Evolutionary conservation across 2,888 invertebrate genomes (phyloP), one percentile per base, ranked within the genome.

Genomic region (Eupithecia pulchellata): DNA sequence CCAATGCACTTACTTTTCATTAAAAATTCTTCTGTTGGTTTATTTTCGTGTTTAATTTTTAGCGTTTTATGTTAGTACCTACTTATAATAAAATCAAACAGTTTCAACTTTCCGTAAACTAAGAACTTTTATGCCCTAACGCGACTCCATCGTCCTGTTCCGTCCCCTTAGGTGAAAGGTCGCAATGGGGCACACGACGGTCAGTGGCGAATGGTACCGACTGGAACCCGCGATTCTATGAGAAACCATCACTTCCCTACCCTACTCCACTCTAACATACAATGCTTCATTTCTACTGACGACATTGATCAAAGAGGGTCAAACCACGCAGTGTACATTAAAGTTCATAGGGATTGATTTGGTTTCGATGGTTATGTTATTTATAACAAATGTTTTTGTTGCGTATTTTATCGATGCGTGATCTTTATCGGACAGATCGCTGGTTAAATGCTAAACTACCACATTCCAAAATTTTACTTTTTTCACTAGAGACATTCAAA

Each of bases 151-250:
- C 73, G 71, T 73, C 14, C 66, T 85, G 82, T 87, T 77, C 81
- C 68, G 79, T 86, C 88, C 91, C 92, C 91, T 89, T 86, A 91
- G 91, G 91, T 92, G 89, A 92, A 92, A 93, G 91, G 91, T 92
- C 90, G 88, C 84, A 81, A n/a, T 84, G 86, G 90, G 90, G 91
- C 89, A 89, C 87, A 87, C 88, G 89, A 85, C 91, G 92, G 93
- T 92, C 92, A 93, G 86, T 85, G 86, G 89, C 85, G 91, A 89
- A 88, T 92, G 92, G 92, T 89, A 93, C 93, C 77, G 86, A 83
- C 81, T 88, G 89, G 91, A 85, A 90, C 91, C 86, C 81, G 74
- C 69, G 74, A 75, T 77, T 74, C 79, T 74, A 78, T 74, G 75
- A 77, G 69, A 78, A 80, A 67, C 71, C 69, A 78, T 74, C 71